phyloP scores from a whole-genome alignment of 2,797 vertebrate genomes.

The Australoheros facetus region DNA sequence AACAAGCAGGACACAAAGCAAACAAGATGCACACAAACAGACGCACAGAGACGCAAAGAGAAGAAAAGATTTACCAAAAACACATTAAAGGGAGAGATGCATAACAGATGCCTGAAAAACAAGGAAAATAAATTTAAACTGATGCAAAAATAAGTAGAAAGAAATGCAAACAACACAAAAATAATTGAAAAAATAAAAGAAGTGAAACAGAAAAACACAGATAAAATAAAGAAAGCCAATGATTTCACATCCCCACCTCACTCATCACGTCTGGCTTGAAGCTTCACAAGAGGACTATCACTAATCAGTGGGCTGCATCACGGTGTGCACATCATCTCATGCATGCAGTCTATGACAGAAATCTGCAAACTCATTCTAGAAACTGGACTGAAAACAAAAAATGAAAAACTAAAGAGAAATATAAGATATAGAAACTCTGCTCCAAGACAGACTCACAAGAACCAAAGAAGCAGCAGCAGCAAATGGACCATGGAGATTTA shows the following conservation, averaged over 20 bases:
- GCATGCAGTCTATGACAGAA: background rate
- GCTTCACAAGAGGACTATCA: background rate
- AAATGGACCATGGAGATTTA: background rate
- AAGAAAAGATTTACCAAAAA: too few relatives aligned
- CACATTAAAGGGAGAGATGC: too few relatives aligned
- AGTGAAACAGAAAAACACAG: background rate
- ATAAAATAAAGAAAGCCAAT: background rate
- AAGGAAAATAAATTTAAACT: background rate
- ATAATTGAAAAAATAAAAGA: background rate
- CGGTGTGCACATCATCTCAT: background rate
- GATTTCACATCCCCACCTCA: background rate
- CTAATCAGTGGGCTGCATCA: background rate
- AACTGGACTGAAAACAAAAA: background rate
- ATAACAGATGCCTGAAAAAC: background rate
- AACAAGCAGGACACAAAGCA: background rate
- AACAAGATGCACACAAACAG: fast-evolving
- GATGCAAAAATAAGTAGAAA: too few relatives aligned
- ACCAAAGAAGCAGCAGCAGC: background rate
- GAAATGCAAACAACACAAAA: background rate
- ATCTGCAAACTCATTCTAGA: fast-evolving
- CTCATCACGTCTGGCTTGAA: fast-evolving
- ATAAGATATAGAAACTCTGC: background rate
- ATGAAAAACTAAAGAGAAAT: background rate
- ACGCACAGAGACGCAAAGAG: background rate
- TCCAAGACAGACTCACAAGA: background rate